Percentiles rank a stretch among this genome's conserved stretches.
phyloP scores from a whole-genome alignment of 1,140 invertebrate genomes.

The Sitodiplosis mosellana region DNA sequence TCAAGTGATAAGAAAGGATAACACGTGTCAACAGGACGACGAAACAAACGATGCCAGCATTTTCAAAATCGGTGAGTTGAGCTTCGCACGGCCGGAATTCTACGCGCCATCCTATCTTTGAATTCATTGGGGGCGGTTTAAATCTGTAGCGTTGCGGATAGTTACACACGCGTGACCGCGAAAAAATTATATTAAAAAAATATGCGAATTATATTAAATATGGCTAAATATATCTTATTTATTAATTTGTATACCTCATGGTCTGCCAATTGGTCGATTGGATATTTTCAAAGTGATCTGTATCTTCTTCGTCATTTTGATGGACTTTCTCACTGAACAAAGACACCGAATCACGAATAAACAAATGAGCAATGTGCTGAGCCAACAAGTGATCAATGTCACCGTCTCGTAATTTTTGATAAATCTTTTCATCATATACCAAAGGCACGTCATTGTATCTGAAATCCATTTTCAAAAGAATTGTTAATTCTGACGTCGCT shows the following conservation, averaged over 20 bases:
- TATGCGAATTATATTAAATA: no score
- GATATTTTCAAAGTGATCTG: slow-evolving; percentile 99
- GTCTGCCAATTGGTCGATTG: slow-evolving; percentile 99
- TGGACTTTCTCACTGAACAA: slow-evolving; percentile 91
- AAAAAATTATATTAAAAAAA: no score
- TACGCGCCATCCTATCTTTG: slow-evolving; percentile 95
- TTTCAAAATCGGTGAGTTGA: slow-evolving; percentile 98
- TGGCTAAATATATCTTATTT: no score
- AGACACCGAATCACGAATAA: slow-evolving; percentile 93
- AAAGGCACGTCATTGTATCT: slow-evolving; percentile 84
- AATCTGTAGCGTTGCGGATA: no score
- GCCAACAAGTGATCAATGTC: slow-evolving; percentile 83
- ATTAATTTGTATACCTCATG: no score
- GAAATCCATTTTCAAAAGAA: slow-evolving; percentile 4
- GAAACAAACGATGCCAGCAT: slow-evolving; percentile 98
- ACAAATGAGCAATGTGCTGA: slow-evolving; percentile 92
- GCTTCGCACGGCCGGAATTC: slow-evolving; percentile 98
- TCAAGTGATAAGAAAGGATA: slow-evolving; percentile 89
- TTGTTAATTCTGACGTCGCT: no score
- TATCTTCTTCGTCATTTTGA: slow-evolving; percentile 85
- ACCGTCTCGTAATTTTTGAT: slow-evolving; percentile 59
- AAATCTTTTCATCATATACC: slow-evolving; percentile 69
- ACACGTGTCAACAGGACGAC: slow-evolving; percentile 91
- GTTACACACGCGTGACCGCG: no score
- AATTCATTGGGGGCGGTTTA: slow-evolving; percentile 90